Base-by-base conservation (phyloP, 2,888 invertebrate genomes). In the Lochmaea capreae region DNA sequence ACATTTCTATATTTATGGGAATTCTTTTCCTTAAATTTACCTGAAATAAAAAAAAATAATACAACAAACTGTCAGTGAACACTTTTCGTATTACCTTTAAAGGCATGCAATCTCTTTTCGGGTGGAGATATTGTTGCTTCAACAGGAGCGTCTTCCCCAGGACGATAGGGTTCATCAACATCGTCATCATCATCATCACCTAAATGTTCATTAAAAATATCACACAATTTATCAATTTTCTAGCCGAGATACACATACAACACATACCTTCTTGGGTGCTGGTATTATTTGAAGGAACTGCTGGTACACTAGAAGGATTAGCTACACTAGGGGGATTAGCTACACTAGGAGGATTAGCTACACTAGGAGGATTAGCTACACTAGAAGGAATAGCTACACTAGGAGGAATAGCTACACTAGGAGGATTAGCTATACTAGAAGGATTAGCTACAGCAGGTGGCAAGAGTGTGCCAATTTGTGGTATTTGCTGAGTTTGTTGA, bases 61-160 rank as follows among this genome's bases (percentile, higher is more conserved):
- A 46, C 3, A 14, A 46, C 14, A 46, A 16, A 57, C 10, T 14
- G 0, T 18, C 57, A 14, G 18, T 14, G 57, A 57, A 16, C 10
- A 57, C 10, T 57, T 16, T 57, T 57, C 3, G 11, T 57, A 18
- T 16, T 57, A 59, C 33, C 26, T 59, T 59, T 59, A 10, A 12
- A 4, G 3, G 22, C 18, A 33, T 39, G 62, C 16, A 18, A 43
- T 63, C 16, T 63, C 43, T 63, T 63, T 57, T 71, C 71, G 33
- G 71, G 71, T 12, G 71, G 71, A 11, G 71, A 62, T 46, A 39
- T 16, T 11, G 73, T 73, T 16, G 49, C 46, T 52, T 73, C 73
- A 11, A 68, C 59, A 5, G 73, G 73, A n/a, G 46, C 18, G 11
- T 73, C 73, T 73, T 73, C 73, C 49, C 73, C 73, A 14, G 63